Evolutionary conservation across 2,797 vertebrate species (phyloP).

Genomic region (Syngnathus acus): DNA sequence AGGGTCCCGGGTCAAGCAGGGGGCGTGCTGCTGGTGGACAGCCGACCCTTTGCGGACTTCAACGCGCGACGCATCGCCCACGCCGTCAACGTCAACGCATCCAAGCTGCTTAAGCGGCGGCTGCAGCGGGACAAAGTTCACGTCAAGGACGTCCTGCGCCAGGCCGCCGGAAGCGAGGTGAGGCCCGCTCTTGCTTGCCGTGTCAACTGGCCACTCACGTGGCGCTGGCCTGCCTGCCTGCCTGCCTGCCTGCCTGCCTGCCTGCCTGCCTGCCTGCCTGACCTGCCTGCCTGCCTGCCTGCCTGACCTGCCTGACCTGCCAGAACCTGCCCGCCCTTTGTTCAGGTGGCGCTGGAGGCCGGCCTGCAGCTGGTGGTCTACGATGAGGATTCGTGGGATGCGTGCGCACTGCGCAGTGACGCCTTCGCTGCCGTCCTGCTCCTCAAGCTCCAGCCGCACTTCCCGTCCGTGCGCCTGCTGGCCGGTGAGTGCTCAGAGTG

Average conservation of each 20-base stretch:
- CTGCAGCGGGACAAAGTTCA: conserved; percentile 94
- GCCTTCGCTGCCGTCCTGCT: conserved; percentile 87
- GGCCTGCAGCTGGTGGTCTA: conserved; percentile 88
- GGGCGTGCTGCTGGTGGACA: conserved; percentile 86
- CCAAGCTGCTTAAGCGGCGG: conserved; percentile 94
- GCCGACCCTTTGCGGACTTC: conserved; percentile 92
- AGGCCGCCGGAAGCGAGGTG: conserved; percentile 90
- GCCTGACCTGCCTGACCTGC: too few species aligned
- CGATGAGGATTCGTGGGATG: conserved; percentile 84
- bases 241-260: too few species aligned
- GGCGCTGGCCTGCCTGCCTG: neutral
- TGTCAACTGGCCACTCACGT: neutral
- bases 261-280: too few species aligned
- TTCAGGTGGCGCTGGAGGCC: conserved; percentile 78
- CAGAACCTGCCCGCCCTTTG: conserved; percentile 6
- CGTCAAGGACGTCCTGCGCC: conserved; percentile 89
- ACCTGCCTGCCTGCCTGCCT: neutral
- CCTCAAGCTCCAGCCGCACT: conserved; percentile 85
- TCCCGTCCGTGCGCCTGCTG: conserved; percentile 83
- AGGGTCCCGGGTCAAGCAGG: conserved; percentile 20
- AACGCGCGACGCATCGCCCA: conserved; percentile 89
- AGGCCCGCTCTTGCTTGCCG: neutral
- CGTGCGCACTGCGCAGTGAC: conserved; percentile 73
- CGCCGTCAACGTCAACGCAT: conserved; percentile 93
- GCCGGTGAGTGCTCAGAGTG: conserved; percentile 67